Base-by-base conservation (phyloP, 1,140 invertebrate species). In the Pseudoatta argentina region DNA sequence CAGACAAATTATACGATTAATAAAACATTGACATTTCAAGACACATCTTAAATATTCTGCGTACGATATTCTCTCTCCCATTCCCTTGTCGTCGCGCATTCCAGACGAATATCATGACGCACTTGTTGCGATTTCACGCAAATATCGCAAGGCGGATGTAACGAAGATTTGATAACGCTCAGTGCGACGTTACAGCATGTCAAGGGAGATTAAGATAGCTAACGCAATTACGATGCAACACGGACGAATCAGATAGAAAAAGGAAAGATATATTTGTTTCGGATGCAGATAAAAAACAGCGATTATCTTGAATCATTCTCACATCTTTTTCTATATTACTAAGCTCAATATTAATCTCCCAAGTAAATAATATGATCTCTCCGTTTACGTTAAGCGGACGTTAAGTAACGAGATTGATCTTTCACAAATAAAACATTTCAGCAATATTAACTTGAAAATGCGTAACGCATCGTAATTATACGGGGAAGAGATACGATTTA, bases 201-300 rank as follows among this genome's bases (percentile, higher is more conserved):
- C 55, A 10, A 30, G 55, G 16, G 21, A 57, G 59, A 72, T 71
- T 83, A 73, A 83, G 57, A 44, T 39, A 34, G 39, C 53, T 83
- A 83, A 75, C n/a, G 55, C 59, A 75, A 83, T 61, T 83, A 55
- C 76, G 76, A 24, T 66, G 76, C 69, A 61, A 34, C 69, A 21
- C 39, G 39, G 14, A 24, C 48, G 24, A 61, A 44, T 82, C 27
- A n/a, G 51, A 39, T 51, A 55, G 30, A 24, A 34, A 63, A 63
- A 24, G 30, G 1, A 59, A 48, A 61, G 18, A 48, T 82, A 2
- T 69, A 51, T 53, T 64, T 66, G 5, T 53, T 21, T 55, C 34
- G 24, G 10, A 44, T 44, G 8, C 8, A 53, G 30, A 69, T n/a
- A 30, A 73, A 24, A 73, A 34, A 39, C 4, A 7, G 16, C 44